Evolutionary conservation across 2,113 vertebrate species (phyloP), one percentile per base, ranked within the genome.

Genomic region (Ariopsis seemanni): DNA sequence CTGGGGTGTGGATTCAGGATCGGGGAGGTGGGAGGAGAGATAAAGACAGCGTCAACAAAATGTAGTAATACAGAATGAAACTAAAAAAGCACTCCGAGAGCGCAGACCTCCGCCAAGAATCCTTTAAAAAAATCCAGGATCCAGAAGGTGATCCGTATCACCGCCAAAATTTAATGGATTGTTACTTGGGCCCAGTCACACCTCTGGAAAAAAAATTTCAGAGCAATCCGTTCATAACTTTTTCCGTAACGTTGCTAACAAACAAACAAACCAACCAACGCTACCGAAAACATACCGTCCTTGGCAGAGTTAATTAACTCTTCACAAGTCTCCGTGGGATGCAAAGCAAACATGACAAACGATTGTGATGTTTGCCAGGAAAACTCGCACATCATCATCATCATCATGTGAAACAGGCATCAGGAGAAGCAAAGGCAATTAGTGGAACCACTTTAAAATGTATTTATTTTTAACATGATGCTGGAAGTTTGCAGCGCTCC

Each of bases 281-380:
- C 30, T 30, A 30, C 30, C 30, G 30, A 30, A 30, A 30, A 30
- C 30, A 30, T 30, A 30, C 0, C 30, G 30, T 30, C 30, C 30
- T 30, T 30, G 30, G 30, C 30, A 30, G 30, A 30, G 30, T 0
- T 30, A 30, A 82, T 65, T 27, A 84, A 81, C 72, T 84, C 84
- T 88, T 92, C 90, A 89, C 88, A 86, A 67, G 60, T 88, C 69
- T 77, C 85, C 84, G 85, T 58, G 42, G 84, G 90, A 86, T 89
- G 87, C 85, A 48, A 74, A 83, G 87, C 83, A 91, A 93, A 92
- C 80, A 50, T 90, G 78, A 65, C 89, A 90, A 84, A 25, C 69
- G 69, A 72, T 62, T 86, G 89, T 27, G 69, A 90, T 60, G 80
- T 92, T 90, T 91, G 55, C 89, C 85, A 88, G 71, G n/a, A n/a